Evolutionary conservation across 2,888 invertebrate genomes (phyloP), one percentile per base, ranked within the genome.

Genomic region (Apotomis turbidana): DNA sequence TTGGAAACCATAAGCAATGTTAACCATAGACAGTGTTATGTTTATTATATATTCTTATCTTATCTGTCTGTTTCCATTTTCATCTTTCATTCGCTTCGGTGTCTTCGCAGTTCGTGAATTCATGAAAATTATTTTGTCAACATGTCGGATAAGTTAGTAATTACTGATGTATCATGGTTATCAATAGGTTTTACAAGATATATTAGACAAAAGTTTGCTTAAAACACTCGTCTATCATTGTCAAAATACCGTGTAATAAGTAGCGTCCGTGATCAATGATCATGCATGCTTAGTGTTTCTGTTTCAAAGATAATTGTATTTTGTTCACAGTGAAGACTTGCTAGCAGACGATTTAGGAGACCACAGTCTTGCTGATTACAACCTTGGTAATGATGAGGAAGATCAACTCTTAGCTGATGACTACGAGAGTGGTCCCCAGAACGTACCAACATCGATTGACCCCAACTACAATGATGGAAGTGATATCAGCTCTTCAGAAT

Each of bases 141-240:
- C 86, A 93, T 93, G 93, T 93, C 93, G 89, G 93, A 93, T 85
- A 91, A 90, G 93, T 93, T 87, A 87, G 92, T 92, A 81, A 79
- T 80, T 78, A 76, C 49, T 13, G 41, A 60, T 72, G 67, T 73
- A n/a, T 62, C n/a, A 44, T 10, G 60, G 73, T 60, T 61, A 38
- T 36, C 27, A 46, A 36, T 6, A 36, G n/a, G 12, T n/a, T 13
- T n/a, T 0, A 36, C 38, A 9, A 9, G n/a, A 46, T 36, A 46
- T 46, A 46, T 27, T 8, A 46, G n/a, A 27, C 27, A 27, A 27
- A 27, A 27, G 27, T 27, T 27, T 27, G 27, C 27, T 27, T 27
- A 27, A 27, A 27, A 2, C 27, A 27, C 27, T 27, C 27, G 27
- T 27, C 27, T 54, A 5, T 44, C 12, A 15, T 12, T 1, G 54